Percentiles rank a stretch among this genome's conserved stretches.
Evolutionary conservation across 2,888 invertebrate genomes (phyloP).

Genomic region (Agrotis exclamationis): DNA sequence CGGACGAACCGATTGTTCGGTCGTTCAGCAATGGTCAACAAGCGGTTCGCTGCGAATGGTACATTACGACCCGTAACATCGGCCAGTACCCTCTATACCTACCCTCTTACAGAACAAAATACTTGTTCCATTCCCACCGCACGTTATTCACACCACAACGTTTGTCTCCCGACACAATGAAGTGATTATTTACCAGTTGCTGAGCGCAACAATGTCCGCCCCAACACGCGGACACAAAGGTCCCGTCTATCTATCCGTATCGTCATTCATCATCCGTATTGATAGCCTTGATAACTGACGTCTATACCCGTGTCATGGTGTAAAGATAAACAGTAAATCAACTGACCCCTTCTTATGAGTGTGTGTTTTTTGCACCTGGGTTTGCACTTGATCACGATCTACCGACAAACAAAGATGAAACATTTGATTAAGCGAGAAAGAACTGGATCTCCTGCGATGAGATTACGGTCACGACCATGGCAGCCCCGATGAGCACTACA

Average conservation of each 20-base stretch:
- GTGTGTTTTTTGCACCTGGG: too few species aligned
- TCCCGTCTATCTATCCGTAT: conserved; percentile 39
- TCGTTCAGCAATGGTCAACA: too few species aligned
- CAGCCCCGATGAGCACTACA: too few species aligned
- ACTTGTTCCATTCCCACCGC: not conserved
- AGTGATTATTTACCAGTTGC: conserved; percentile 51
- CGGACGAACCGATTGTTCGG: too few species aligned
- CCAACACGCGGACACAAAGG: conserved; percentile 52
- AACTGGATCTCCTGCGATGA: too few species aligned
- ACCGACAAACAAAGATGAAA: too few species aligned
- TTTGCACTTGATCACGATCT: too few species aligned
- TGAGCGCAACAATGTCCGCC: conserved; percentile 48
- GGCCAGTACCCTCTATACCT: not conserved
- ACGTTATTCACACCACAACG: not conserved
- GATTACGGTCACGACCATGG: too few species aligned
- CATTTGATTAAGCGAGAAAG: too few species aligned
- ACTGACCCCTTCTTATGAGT: not conserved
- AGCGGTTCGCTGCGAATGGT: too few species aligned
- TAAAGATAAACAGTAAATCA: not conserved
- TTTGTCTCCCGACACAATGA: conserved; percentile 33
- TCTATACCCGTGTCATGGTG: conserved; percentile 32
- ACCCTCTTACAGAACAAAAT: conserved; percentile 20
- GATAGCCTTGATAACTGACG: conserved; percentile 52
- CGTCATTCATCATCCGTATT: conserved; percentile 63
- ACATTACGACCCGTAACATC: too few species aligned